A percentile compares a stretch with the other conserved stretches of the same genome.
These are phyloP conservation scores for Apis dorsata DNA, from an alignment of 1,140 invertebrate species.

Conservation along the genomic window DNA sequence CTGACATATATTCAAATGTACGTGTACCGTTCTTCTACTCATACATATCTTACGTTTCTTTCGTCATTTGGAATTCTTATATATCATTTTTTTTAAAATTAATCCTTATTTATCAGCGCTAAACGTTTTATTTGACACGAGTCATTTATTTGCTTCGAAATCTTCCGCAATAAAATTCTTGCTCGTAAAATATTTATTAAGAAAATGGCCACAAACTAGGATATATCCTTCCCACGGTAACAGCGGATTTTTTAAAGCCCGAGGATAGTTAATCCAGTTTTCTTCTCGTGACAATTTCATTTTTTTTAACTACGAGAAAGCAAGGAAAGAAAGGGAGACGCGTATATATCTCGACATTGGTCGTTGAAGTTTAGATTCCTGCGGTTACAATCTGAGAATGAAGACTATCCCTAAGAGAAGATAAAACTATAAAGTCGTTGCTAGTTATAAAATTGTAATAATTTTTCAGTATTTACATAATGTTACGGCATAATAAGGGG, in stretches of 20 bases:
- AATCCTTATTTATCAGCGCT: not conserved
- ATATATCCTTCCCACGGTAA: not conserved
- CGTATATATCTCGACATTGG: slow-evolving; percentile 5
- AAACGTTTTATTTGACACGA: not conserved
- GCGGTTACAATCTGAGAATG: slow-evolving; percentile 13
- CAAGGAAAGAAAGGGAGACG: not conserved
- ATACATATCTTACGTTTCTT: not conserved
- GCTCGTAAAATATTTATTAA: not conserved
- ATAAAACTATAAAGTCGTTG: slow-evolving; percentile 75
- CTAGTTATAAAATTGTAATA: slow-evolving; percentile 78
- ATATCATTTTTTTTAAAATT: not conserved
- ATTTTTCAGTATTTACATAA: slow-evolving; percentile 78
- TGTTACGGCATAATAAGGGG: slow-evolving; percentile 76
- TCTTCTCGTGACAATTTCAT: slow-evolving; percentile 33
- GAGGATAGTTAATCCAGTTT: slow-evolving; percentile 11
- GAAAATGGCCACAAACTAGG: not conserved
- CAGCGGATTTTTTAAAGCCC: slow-evolving; percentile 13
- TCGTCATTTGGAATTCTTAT: not conserved
- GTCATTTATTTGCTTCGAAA: not conserved
- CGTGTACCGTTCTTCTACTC: not conserved
- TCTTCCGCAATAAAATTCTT: not conserved
- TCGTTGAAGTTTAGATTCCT: slow-evolving; percentile 11
- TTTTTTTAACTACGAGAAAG: slow-evolving; percentile 21
- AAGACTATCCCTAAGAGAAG: not conserved
- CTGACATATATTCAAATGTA: not conserved